Base-by-base conservation (phyloP, 2,888 invertebrate species). In the Rhogogaster chlorosoma region DNA sequence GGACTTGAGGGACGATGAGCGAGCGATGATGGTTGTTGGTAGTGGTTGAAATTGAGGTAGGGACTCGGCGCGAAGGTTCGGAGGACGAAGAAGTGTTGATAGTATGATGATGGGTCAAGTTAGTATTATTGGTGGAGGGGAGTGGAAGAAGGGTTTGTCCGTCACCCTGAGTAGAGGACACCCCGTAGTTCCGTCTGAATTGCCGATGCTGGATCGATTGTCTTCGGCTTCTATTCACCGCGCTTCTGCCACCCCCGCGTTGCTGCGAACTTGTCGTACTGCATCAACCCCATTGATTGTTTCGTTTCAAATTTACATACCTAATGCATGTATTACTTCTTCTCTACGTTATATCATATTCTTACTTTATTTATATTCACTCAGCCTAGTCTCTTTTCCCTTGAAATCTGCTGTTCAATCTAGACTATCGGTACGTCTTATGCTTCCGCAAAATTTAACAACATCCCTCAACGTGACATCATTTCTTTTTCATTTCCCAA, bases 111-210 rank as follows among this genome's bases (percentile, higher is more conserved):
- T 84, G 84, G 71, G 45, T 78, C 61, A 67, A 49, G 80, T 86
- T 85, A 75, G 83, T 85, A 86, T 88, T 90, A 89, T 88, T 92
- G 89, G 89, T 91, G 86, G 89, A 86, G 88, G 89, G 89, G 83
- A 90, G 86, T 87, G 92, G 92, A 88, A 92, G 90, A 86, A 92
- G 91, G 88, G 92, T 92, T 89, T 93, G 92, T 67, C 92, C 91
- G 87, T 93, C 92, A 84, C 92, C 92, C 84, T 92, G 91, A 82
- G 91, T 90, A 85, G 92, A 87, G 71, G 92, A 87, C 61, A 93
- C 92, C 84, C 92, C 92, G 89, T 93, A 93, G 88, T 92, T 92
- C 88, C 92, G 88, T 67, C 92, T 90, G 84, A 92, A 92, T 89
- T 92, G 92, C 78, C 91, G 91, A 85, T 91, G 92, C 86, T 91